Conservation (phyloP, 2,113 vertebrate species). For the Hippolais icterina region DNA sequence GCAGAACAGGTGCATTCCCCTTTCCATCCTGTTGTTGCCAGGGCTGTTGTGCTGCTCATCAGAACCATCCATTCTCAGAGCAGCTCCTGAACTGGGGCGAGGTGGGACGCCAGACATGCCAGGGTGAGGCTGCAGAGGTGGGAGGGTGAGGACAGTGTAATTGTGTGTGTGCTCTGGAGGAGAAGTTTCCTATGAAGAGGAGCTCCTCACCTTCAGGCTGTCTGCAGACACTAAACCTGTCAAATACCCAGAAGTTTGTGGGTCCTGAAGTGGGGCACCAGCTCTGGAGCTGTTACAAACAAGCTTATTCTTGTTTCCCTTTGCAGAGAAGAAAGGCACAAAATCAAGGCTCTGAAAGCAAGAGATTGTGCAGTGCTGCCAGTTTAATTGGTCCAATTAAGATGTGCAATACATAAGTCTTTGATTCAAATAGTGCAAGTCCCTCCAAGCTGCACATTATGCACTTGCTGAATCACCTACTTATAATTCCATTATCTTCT, state of each 20-base stretch:
- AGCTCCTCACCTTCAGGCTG: neutral
- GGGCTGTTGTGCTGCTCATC: neutral
- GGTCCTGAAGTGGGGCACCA: neutral
- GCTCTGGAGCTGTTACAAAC: neutral
- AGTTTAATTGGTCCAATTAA: constrained; percentile 58
- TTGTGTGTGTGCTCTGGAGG: neutral
- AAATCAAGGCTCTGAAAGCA: neutral
- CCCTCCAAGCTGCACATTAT: constrained; percentile 56
- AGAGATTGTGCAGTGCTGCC: constrained; percentile 2
- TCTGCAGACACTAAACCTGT: neutral
- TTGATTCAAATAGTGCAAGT: constrained; percentile 45
- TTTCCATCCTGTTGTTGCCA: fast-evolving
- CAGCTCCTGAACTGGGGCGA: neutral
- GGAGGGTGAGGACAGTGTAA: constrained; percentile 4
- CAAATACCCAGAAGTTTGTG: neutral
- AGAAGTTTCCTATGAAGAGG: neutral
- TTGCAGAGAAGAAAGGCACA: neutral
- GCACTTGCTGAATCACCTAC: constrained; percentile 23
- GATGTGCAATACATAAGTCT: neutral
- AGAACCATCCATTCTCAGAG: neutral
- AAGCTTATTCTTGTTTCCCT: neutral
- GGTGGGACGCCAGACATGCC: neutral
- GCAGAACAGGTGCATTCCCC: constrained; percentile 82
- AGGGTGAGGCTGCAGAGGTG: constrained; percentile 32
- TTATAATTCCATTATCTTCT: constrained; percentile 9